Evolutionary conservation across 1,140 invertebrate genomes (phyloP).

Genomic region (Ylistrum balloti): DNA sequence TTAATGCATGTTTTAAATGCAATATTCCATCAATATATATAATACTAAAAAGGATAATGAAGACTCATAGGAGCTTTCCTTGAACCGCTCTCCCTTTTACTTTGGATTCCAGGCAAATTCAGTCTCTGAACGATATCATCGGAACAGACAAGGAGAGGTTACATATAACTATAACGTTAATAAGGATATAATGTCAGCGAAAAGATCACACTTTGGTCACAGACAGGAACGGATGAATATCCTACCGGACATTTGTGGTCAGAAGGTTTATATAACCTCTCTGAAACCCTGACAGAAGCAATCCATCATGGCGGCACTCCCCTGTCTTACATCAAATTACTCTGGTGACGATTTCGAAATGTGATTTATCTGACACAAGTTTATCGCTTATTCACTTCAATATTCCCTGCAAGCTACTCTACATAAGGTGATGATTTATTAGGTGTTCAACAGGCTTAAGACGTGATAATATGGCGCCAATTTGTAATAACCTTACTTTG

Average conservation of each 20-base stretch:
- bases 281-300: neutral
- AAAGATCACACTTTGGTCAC: too few relatives aligned
- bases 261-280: neutral
- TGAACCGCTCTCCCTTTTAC: too few relatives aligned
- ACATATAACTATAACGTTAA: too few relatives aligned
- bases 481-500: neutral
- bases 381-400: conserved; percentile 12
- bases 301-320: neutral
- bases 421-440: neutral
- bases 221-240: too few relatives aligned
- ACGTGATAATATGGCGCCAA: neutral
- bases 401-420: neutral
- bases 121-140: too few relatives aligned
- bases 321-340: neutral
- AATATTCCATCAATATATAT: too few relatives aligned
- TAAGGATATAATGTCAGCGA: too few relatives aligned
- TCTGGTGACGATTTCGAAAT: neutral
- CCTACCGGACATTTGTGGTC: neutral
- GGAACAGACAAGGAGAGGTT: too few relatives aligned
- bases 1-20: too few relatives aligned
- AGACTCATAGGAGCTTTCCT: too few relatives aligned
- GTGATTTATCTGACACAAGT: neutral
- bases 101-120: too few relatives aligned
- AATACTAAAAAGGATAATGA: too few relatives aligned
- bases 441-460: neutral